These are phyloP conservation scores for Cheilosia soror DNA, from an alignment of 2,888 invertebrate genomes.

Conservation along the genomic window DNA sequence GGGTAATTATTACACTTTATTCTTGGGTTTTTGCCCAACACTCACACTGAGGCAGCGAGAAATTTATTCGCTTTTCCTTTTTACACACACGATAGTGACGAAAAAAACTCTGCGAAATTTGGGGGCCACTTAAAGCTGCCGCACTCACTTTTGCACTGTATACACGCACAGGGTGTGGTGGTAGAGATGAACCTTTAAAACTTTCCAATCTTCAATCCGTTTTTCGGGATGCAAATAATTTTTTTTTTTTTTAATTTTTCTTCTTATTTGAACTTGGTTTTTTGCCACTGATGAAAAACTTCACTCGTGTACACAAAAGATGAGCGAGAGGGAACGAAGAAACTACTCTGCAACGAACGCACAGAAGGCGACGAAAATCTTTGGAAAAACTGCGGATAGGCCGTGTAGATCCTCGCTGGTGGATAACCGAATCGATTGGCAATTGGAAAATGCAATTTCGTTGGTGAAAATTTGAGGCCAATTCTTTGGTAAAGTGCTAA, in stretches of 20 bases:
- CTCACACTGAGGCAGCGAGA: slow-evolving; percentile 1
- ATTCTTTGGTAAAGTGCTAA: slow-evolving; percentile 28
- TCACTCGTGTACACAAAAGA: slow-evolving; percentile 54
- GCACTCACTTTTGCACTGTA: slow-evolving; percentile 50
- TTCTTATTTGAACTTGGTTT: slow-evolving; percentile 14
- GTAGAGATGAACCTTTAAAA: slow-evolving; percentile 4
- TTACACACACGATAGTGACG: slow-evolving; percentile 1
- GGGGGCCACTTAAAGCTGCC: slow-evolving; percentile 22
- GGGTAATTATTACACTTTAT: slow-evolving; percentile 55
- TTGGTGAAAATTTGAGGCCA: slow-evolving; percentile 6
- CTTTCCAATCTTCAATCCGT: slow-evolving; percentile 23
- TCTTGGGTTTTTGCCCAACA: slow-evolving; percentile 2
- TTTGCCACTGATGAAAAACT: slow-evolving; percentile 22
- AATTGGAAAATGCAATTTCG: slow-evolving; percentile 38
- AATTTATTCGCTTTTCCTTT: slow-evolving; percentile 19
- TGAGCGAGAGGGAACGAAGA: slow-evolving; percentile 16
- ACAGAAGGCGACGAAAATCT: slow-evolving; percentile 38
- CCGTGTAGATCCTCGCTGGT: slow-evolving; percentile 21
- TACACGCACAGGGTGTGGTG: slow-evolving; percentile 73
- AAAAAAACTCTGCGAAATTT: neutral
- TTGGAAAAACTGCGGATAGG: slow-evolving; percentile 47
- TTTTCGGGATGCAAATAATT: slow-evolving; percentile 7
- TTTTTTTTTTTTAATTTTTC: slow-evolving; percentile 12
- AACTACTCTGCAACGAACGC: neutral
- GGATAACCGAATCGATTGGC: slow-evolving; percentile 42